These are phyloP conservation scores for Pantherophis vulpinus DNA, from an alignment of 2,797 vertebrate genomes.

Conservation along the genomic window DNA sequence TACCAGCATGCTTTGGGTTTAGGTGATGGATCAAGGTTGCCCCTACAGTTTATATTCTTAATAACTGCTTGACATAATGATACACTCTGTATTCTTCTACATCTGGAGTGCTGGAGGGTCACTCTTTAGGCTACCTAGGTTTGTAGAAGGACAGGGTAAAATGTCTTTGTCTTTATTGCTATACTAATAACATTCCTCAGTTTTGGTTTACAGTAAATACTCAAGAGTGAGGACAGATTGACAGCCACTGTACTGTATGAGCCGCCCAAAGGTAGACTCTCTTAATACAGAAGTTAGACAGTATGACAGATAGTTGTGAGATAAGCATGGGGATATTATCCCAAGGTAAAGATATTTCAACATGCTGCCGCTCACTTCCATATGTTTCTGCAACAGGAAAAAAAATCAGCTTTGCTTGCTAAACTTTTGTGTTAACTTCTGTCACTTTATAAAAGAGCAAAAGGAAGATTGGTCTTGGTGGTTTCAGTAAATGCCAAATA, in stretches of 20 bases:
- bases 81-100: constrained; percentile 52
- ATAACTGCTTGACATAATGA: constrained; percentile 49
- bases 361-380: constrained; percentile 70
- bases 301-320: constrained; percentile 75
- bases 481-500: constrained; percentile 71
- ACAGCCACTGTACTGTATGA: constrained; percentile 74
- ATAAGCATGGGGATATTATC: constrained; percentile 77
- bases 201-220: constrained; percentile 72
- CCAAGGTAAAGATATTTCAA: constrained; percentile 79
- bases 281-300: constrained; percentile 79
- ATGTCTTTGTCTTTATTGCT: constrained; percentile 56
- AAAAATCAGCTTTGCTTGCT: constrained; percentile 62
- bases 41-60: constrained; percentile 28
- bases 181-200: constrained; percentile 70
- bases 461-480: constrained; percentile 68
- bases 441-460: constrained; percentile 69
- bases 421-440: constrained; percentile 68
- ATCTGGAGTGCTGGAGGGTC: constrained; percentile 77
- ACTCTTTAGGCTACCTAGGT: constrained; percentile 61
- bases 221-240: constrained; percentile 76
- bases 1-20: neutral
- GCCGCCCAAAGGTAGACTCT: constrained; percentile 77
- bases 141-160: constrained; percentile 60
- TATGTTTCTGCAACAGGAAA: constrained; percentile 58
- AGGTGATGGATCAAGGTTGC: constrained; percentile 41